Evolutionary conservation across 2,888 invertebrate species (phyloP), one percentile per base, ranked within the genome.

Genomic region (Aphidius colemani): DNA sequence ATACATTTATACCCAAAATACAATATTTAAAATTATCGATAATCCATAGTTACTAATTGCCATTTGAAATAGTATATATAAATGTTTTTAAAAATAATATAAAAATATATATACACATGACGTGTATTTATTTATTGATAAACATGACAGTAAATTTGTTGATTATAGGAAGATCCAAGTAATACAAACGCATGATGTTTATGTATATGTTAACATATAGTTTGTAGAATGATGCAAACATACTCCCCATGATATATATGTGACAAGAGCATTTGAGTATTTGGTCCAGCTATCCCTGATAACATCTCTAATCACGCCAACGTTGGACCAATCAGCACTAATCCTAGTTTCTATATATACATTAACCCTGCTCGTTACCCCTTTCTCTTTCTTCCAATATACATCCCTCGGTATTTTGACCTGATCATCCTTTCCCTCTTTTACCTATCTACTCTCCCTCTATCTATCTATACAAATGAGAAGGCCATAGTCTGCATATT

Each of bases 301-400:
- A 81, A 81, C 81, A 81, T 81, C 81, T 81, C 81, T 81, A 82
- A 82, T 82, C 81, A 81, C 79, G 79, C 76, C 78, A 78, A 74
- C 77, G 78, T 75, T 75, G 80, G 80, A 81, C 81, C 81, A 82
- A 81, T 81, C 81, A 81, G 78, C 79, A 75, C 77, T 79, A 80
- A 80, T 80, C 79, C 81, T 72, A 74, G 57, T 57, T 67, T 71
- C 57, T 46, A 74, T 75, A 73, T 68, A 67, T 48, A 45, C 46
- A 44, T 30, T 45, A 45, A 41, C 45, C 43, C 53, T 39, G 30
- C 30, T 44, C 45, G 30, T 45, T 9, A 18, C 13, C 30, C 44
- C 55, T 30, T 30, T 30, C 30, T 30, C 30, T 30, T 30, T 55
- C 61, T 61, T 51, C 43, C 55, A 53, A 45, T 60, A 45, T 60